These are phyloP conservation scores for Meloidogyne floridensis DNA, from an alignment of 1,140 invertebrate species.

Conservation along the genomic window DNA sequence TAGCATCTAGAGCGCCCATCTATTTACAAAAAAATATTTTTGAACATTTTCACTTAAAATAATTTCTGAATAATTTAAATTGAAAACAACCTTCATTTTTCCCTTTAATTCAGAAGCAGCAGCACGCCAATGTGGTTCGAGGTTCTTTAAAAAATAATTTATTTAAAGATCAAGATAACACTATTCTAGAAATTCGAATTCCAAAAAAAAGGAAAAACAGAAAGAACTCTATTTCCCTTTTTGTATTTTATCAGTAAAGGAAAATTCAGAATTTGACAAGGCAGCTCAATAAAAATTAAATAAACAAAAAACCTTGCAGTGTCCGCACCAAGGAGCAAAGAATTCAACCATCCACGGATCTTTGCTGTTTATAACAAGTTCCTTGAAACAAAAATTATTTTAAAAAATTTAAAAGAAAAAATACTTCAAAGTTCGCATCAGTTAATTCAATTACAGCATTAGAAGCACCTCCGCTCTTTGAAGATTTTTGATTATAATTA, in stretches of 20 bases:
- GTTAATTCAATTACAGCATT: constrained; percentile 84
- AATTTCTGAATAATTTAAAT: neutral
- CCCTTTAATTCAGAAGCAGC: constrained; percentile 92
- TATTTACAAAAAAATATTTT: constrained; percentile 71
- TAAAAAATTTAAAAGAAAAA: constrained; percentile 65
- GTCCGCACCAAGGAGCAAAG: constrained; percentile 75
- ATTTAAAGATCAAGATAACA: too few relatives aligned
- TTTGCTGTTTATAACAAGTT: constrained; percentile 78
- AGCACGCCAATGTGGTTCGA: constrained; percentile 89
- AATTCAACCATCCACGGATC: constrained; percentile 66
- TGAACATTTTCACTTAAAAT: constrained; percentile 8
- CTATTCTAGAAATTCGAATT: too few relatives aligned
- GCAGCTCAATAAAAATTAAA: too few relatives aligned
- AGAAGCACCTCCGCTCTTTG: constrained; percentile 26
- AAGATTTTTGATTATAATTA: constrained; percentile 20
- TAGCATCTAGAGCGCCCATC: constrained; percentile 92
- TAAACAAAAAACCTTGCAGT: constrained; percentile 75
- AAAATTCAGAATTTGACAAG: too few relatives aligned
- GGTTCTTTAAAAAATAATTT: constrained; percentile 71
- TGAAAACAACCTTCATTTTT: constrained; percentile 71
- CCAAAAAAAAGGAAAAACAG: too few relatives aligned
- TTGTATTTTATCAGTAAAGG: too few relatives aligned
- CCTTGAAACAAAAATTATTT: constrained; percentile 76
- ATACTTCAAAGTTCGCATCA: constrained; percentile 70
- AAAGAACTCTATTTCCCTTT: too few relatives aligned